These are phyloP conservation scores for Hyaena hyaena DNA, from an alignment of 2,113 vertebrate species.

Conservation along the genomic window DNA sequence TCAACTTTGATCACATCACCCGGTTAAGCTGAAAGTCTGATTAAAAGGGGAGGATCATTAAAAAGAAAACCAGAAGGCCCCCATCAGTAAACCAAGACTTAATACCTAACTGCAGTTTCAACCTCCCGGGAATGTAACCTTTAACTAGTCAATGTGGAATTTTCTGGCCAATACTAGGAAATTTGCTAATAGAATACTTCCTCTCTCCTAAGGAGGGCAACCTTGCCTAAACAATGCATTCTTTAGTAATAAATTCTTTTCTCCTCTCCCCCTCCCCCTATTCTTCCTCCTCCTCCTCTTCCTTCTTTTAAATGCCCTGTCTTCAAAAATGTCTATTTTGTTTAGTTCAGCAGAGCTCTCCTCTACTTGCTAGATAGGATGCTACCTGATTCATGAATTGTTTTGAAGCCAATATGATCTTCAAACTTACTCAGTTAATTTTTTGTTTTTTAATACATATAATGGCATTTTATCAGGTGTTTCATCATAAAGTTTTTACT, in stretches of 20 bases:
- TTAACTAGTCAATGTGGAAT: background rate
- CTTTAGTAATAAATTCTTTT: background rate
- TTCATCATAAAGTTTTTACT: constrained; percentile 3
- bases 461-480: background rate
- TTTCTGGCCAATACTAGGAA: background rate
- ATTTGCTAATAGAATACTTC: background rate
- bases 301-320: background rate
- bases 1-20: background rate
- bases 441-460: background rate
- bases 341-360: background rate
- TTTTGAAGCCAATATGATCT: background rate
- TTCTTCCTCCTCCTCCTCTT: background rate
- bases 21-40: background rate
- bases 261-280: background rate
- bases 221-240: background rate
- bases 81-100: background rate
- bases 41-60: background rate
- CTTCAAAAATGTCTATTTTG: background rate
- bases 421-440: background rate
- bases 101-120: background rate
- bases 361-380: background rate
- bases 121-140: background rate
- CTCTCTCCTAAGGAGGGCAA: background rate
- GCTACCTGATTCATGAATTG: background rate
- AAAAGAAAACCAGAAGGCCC: background rate